phyloP scores from a whole-genome alignment of 2,113 vertebrate species.

The Muntiacus reevesi region DNA sequence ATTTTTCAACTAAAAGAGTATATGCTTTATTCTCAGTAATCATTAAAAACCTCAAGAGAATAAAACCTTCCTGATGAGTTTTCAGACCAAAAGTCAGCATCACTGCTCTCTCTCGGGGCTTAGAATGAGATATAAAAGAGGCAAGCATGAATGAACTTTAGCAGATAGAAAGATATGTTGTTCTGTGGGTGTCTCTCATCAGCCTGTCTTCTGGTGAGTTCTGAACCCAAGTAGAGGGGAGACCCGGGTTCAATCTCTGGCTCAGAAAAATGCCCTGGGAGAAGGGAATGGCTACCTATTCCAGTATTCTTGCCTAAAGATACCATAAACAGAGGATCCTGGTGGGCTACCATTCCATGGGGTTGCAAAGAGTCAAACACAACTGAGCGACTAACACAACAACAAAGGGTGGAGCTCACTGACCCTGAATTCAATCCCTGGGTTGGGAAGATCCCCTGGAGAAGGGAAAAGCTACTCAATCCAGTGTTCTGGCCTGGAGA shows the following conservation, averaged over 20 bases:
- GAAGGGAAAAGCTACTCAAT: not conserved
- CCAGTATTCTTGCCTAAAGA: not conserved
- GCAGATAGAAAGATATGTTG: not conserved
- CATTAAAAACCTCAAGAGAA: not conserved
- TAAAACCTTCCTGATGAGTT: not conserved
- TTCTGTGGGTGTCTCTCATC: not conserved
- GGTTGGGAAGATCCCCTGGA: not conserved
- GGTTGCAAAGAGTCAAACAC: not conserved
- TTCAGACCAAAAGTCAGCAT: not conserved
- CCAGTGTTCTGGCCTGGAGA: not conserved
- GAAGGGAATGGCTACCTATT: not conserved
- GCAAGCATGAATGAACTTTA: not conserved
- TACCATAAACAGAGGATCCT: not conserved
- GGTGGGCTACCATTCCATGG: not conserved
- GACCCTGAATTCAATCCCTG: not conserved
- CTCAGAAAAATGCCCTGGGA: not conserved
- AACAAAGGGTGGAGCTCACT: not conserved
- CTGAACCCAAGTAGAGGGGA: not conserved
- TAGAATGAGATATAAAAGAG: not conserved
- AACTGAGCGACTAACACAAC: not conserved
- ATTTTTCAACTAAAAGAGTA: not conserved
- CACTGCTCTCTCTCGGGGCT: not conserved
- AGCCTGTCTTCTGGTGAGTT: conserved; percentile 14
- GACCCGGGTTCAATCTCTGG: not conserved
- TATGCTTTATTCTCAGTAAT: not conserved